Evolutionary conservation across 2,797 vertebrate species (phyloP), one percentile per base, ranked within the genome.

Genomic region (Pipistrellus nathusii): DNA sequence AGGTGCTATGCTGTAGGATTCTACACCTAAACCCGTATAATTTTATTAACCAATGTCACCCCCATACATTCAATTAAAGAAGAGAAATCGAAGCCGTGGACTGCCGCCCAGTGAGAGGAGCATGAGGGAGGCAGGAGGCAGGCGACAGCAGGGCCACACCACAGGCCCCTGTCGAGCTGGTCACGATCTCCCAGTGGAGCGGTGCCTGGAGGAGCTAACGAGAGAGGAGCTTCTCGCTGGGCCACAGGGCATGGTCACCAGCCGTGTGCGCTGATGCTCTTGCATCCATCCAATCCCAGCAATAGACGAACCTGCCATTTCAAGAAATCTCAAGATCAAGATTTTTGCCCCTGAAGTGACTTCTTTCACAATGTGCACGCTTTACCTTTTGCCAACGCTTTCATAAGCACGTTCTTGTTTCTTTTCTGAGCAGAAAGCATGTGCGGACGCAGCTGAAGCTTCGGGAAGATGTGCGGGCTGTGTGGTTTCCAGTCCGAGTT

Each of bases 161-260:
- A 8, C 14, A 12, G 57, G 57, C 57, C 57, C 57, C 25, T 1
- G 10, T 7, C 23, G 23, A 12, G 44, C 18, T 13, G 14, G 44
- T 1, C 9, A 6, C 8, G 15, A 12, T 8, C 44, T 10, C 17
- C 14, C 21, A 5, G 21, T 5, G 17, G 30, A 14, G 4, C 0
- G 0, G 13, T 1, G 2, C 71, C 62, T n/a, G 8, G 55, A 46
- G 55, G 4, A 5, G 4, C 8, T 25, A 12, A 20, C 11, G 18
- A 71, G 62, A 1, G 15, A 3, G 5, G 32, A 12, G 0, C 17
- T 1, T 66, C n/a, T 3, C 32, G 4, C 57, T 30, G 20, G 20
- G 53, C 20, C 18, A 20, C 53, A 20, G 53, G 18, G 53, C 53
- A 53, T 20, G 2, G 18, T n/a, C 53, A 21, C 53, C 53, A 55